phyloP scores from a whole-genome alignment of 2,113 vertebrate genomes.

The Neolamprologus hecqui region DNA sequence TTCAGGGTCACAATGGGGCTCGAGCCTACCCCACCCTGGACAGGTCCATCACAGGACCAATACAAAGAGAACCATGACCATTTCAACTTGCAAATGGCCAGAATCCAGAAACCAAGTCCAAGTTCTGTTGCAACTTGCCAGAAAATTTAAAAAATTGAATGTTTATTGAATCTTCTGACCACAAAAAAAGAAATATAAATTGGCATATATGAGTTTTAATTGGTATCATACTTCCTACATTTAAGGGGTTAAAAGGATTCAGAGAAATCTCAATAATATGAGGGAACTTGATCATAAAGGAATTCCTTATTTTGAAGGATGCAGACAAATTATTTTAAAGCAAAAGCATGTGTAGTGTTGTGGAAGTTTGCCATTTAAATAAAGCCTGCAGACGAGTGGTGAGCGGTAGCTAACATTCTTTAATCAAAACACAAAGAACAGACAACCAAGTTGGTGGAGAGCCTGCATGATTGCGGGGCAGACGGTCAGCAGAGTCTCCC shows the following conservation, averaged over 20 bases:
- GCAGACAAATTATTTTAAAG: neutral
- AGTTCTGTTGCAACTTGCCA: neutral
- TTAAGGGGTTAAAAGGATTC: neutral
- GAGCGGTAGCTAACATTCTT: neutral
- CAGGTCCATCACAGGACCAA: neutral
- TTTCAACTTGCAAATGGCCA: neutral
- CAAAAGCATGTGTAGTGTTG: neutral
- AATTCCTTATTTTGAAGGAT: neutral
- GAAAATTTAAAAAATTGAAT: neutral
- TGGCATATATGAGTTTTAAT: neutral
- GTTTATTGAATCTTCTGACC: neutral
- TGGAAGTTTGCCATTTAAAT: neutral
- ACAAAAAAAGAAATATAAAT: neutral
- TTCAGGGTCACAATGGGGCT: neutral
- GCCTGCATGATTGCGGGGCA: accelerated
- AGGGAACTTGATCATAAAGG: neutral
- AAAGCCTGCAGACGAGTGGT: neutral
- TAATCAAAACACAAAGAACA: too few relatives aligned
- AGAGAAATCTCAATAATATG: neutral
- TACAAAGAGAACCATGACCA: neutral
- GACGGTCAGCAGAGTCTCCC: too few relatives aligned
- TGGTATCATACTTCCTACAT: neutral
- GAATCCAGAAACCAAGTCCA: neutral
- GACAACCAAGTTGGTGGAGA: accelerated
- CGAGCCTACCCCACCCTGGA: neutral